Evolutionary conservation across 2,888 invertebrate species (phyloP), one percentile per base, ranked within the genome.

Genomic region (Cheilosia grossa): DNA sequence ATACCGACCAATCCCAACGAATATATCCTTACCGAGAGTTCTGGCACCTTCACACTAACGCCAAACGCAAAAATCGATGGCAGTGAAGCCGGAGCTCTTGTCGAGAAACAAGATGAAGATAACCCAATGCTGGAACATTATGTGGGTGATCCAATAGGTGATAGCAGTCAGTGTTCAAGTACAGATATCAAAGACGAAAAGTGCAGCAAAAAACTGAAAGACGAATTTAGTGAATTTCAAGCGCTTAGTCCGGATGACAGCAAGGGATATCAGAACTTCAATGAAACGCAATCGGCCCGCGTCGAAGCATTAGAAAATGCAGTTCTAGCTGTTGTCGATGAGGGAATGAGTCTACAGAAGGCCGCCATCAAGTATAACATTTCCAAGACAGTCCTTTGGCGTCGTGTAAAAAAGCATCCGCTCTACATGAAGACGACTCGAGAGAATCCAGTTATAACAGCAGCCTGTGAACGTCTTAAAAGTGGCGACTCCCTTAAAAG

Each of bases 301-400:
- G 88, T 89, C 40, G 88, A 90, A 64, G 88, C 90, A 10, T 67
- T 91, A 17, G 91, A 91, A 27, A 75, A 89, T n/a, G 92, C 92
- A 2, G 90, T 90, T 0, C 88, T 90, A 1, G 91, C 91, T 1
- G 92, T 92, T 1, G 89, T 92, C 2, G 86, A 90, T 15, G 90
- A 90, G 54, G 91, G 91, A 0, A 87, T 91, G 19, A 91, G 91
- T 58, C 82, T 92, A 13, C 91, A 92, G 66, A 92, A 92, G 70
- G 92, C 92, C 1, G 91, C 92, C 4, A 89, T 90, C 72, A 91
- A 91, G 9, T 92, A 87, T 74, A 90, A 91, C 51, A 90, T 92
- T 33, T 92, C 92, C 0, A 92, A 92, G 87, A 92, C 92, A 0
- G 92, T 92, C 0, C 87, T 92, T 1, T 92, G 92, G 92, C 89